Conservation (phyloP, 2,888 invertebrate genomes). For the Cryptocheilus praepositus region DNA sequence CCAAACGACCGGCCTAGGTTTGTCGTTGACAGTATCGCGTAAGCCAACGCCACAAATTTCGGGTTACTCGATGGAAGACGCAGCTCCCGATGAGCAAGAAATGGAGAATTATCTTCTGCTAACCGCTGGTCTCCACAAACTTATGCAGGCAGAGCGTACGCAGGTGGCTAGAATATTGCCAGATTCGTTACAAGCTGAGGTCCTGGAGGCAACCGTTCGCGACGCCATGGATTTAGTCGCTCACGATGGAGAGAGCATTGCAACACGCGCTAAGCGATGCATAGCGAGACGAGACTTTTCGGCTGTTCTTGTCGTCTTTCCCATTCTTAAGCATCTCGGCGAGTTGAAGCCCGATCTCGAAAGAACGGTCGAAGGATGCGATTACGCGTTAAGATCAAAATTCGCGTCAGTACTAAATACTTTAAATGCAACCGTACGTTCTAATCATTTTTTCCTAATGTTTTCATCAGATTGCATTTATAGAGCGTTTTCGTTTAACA, state of each 20-base stretch:
- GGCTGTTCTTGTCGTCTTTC: constrained; percentile 87
- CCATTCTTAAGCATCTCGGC: constrained; percentile 86
- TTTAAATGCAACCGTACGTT: constrained; percentile 84
- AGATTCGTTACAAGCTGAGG: constrained; percentile 85
- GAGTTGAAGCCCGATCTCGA: constrained; percentile 88
- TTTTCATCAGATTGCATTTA: too few relatives aligned
- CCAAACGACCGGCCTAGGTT: constrained; percentile 85
- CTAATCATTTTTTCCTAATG: not conserved
- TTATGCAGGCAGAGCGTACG: constrained; percentile 91
- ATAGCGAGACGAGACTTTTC: constrained; percentile 87
- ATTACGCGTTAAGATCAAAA: constrained; percentile 82
- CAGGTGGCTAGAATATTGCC: constrained; percentile 91
- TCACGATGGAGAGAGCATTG: constrained; percentile 90
- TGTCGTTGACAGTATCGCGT: constrained; percentile 81
- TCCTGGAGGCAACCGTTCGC: constrained; percentile 88
- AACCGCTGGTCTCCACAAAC: constrained; percentile 87
- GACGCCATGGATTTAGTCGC: constrained; percentile 91
- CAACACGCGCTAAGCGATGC: constrained; percentile 84
- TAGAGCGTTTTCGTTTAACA: too few relatives aligned
- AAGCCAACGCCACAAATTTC: constrained; percentile 73
- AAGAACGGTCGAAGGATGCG: constrained; percentile 84
- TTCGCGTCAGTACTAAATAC: constrained; percentile 85
- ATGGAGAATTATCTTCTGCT: constrained; percentile 89
- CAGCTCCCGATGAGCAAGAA: constrained; percentile 83
- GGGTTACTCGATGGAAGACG: constrained; percentile 66